Evolutionary conservation across 2,797 vertebrate species (phyloP).

Genomic region (Poeciliopsis paucimaculata): DNA sequence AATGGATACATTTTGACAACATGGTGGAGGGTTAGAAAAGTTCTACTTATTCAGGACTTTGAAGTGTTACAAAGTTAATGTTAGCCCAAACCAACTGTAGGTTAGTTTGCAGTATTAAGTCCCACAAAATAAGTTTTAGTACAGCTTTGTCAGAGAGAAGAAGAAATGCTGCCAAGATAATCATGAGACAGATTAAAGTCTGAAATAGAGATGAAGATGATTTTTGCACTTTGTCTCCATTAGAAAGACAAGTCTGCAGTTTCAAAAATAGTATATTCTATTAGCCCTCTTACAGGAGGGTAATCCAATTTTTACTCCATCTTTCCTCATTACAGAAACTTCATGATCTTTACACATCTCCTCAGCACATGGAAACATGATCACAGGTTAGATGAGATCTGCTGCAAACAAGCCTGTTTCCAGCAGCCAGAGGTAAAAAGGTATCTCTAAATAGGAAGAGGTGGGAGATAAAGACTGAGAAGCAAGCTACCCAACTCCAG

Average conservation of each 20-base stretch:
- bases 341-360: conserved; percentile 37
- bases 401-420: conserved; percentile 15
- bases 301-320: conserved; percentile 54
- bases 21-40: conserved; percentile 12
- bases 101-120: background rate
- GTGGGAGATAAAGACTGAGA: conserved; percentile 18
- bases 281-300: conserved; percentile 17
- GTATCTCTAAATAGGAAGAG: background rate
- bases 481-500: conserved; percentile 1
- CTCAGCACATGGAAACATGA: conserved; percentile 8
- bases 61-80: conserved; percentile 15
- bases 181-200: conserved; percentile 7
- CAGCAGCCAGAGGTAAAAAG: conserved; percentile 11
- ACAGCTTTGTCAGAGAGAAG: background rate
- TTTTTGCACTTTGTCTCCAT: conserved; percentile 1
- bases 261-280: conserved; percentile 24
- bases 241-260: conserved; percentile 6
- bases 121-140: background rate
- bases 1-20: conserved; percentile 18
- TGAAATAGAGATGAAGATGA: background rate
- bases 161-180: conserved; percentile 1
- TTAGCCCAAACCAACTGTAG: background rate
- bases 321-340: conserved; percentile 38
- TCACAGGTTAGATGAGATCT: conserved; percentile 17
- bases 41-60: conserved; percentile 22